Conservation (phyloP, 53 echinoderm and acorn worm species). For the Temnopleurus reevesii region DNA sequence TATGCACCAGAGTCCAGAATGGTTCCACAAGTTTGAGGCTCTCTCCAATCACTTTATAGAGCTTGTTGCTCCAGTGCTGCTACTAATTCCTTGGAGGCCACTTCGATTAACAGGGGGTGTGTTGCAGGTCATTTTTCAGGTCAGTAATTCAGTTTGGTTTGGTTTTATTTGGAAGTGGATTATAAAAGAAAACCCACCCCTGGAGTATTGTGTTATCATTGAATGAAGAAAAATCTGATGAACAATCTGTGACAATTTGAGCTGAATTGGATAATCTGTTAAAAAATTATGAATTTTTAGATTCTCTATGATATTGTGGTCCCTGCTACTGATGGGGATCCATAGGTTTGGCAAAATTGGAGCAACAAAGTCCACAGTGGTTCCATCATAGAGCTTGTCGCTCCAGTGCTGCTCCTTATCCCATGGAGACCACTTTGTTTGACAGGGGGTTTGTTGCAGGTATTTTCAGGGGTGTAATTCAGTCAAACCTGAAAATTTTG, state of each 20-base stretch:
- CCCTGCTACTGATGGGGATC: too few species aligned
- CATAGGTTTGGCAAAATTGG: too few species aligned
- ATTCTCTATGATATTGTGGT: too few species aligned
- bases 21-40: slow-evolving; percentile 50
- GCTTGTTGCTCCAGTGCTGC: not conserved
- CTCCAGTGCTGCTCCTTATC: slow-evolving; percentile 76
- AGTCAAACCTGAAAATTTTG: too few species aligned
- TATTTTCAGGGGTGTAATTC: slow-evolving; percentile 89
- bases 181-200: too few species aligned
- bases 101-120: not conserved
- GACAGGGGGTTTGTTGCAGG: slow-evolving; percentile 80
- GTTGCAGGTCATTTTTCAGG: not conserved
- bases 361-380: slow-evolving; percentile 79
- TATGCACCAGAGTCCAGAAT: slow-evolving; percentile 82
- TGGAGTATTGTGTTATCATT: too few species aligned
- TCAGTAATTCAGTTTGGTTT: too few species aligned
- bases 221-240: too few species aligned
- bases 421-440: slow-evolving; percentile 82
- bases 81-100: not conserved
- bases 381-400: slow-evolving; percentile 87
- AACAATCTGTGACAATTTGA: too few species aligned
- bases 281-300: too few species aligned
- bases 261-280: too few species aligned
- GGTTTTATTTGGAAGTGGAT: too few species aligned
- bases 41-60: not conserved